Evolutionary conservation across 2,113 vertebrate species (phyloP).

Genomic region (Melanostigma gelatinosum): DNA sequence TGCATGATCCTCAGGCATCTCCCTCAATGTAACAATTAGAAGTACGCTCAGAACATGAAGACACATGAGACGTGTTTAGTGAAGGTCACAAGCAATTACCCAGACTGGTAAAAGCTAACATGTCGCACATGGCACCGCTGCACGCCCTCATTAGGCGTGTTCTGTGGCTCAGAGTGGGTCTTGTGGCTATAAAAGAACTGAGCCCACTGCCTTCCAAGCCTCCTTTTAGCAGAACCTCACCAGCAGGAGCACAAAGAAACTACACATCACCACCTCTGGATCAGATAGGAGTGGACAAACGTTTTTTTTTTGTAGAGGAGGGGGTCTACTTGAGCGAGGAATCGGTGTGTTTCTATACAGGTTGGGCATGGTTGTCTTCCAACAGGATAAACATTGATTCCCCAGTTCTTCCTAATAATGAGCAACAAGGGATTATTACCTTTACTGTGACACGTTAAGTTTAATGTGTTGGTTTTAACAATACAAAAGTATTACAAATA

Average conservation of each 20-base stretch:
- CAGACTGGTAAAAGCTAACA: constrained; percentile 74
- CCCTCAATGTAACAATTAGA: constrained; percentile 68
- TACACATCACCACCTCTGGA: constrained; percentile 68
- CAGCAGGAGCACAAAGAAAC: constrained; percentile 74
- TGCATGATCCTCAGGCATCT: constrained; percentile 42
- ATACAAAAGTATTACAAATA: constrained; percentile 2
- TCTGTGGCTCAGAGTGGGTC: constrained; percentile 74
- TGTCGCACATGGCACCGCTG: constrained; percentile 73
- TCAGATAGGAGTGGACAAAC: constrained; percentile 71
- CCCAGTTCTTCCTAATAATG: constrained; percentile 15
- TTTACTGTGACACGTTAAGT: constrained; percentile 26
- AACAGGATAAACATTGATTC: constrained; percentile 47
- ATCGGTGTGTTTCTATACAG: constrained; percentile 53
- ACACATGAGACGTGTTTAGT: constrained; percentile 69
- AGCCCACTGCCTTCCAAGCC: constrained; percentile 65
- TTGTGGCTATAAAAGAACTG: constrained; percentile 74
- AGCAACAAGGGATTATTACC: constrained; percentile 16
- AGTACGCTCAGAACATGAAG: constrained; percentile 49
- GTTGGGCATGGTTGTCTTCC: constrained; percentile 50
- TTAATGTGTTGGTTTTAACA: constrained; percentile 6
- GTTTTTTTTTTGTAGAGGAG: constrained; percentile 29
- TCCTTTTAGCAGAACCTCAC: constrained; percentile 64
- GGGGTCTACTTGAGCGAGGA: constrained; percentile 31
- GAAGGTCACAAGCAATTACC: constrained; percentile 81
- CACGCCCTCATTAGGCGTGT: constrained; percentile 77